A percentile compares a stretch with the other conserved stretches of the same genome.
Conservation (phyloP, 2,797 vertebrate genomes). For the Macrochelys suwanniensis region DNA sequence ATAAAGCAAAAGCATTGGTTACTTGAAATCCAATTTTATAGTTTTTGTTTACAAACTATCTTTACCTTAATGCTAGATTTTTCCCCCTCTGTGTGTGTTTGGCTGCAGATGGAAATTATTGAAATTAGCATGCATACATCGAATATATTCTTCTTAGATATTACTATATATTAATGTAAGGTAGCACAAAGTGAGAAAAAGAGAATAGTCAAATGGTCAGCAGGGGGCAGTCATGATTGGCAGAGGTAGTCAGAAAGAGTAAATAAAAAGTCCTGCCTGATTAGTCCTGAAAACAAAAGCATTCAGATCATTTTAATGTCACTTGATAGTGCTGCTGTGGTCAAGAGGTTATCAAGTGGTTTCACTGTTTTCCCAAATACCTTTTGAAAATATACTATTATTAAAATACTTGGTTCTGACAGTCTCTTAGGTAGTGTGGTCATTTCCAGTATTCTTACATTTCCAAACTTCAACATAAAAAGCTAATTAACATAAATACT, state of each 20-base stretch:
- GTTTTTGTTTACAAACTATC: background rate
- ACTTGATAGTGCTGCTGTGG: background rate
- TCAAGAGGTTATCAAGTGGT: background rate
- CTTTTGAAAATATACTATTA: background rate
- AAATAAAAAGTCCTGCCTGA: constrained; percentile 10
- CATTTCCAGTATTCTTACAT: background rate
- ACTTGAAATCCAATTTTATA: background rate
- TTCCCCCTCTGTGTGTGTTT: background rate
- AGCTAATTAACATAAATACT: background rate
- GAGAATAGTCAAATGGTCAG: background rate
- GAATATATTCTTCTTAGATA: background rate
- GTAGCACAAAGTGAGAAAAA: background rate
- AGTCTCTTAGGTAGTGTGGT: background rate
- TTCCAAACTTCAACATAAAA: background rate
- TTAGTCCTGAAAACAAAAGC: background rate
- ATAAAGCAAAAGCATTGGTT: background rate
- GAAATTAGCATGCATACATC: background rate
- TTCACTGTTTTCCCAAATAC: background rate
- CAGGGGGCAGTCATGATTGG: constrained; percentile 19
- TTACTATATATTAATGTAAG: constrained; percentile 7
- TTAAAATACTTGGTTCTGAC: background rate
- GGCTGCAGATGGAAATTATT: background rate
- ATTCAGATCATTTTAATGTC: background rate
- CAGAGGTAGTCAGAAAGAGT: background rate
- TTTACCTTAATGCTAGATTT: background rate